Conservation (phyloP, 2,797 vertebrate genomes). For the Rachycentron canadum region DNA sequence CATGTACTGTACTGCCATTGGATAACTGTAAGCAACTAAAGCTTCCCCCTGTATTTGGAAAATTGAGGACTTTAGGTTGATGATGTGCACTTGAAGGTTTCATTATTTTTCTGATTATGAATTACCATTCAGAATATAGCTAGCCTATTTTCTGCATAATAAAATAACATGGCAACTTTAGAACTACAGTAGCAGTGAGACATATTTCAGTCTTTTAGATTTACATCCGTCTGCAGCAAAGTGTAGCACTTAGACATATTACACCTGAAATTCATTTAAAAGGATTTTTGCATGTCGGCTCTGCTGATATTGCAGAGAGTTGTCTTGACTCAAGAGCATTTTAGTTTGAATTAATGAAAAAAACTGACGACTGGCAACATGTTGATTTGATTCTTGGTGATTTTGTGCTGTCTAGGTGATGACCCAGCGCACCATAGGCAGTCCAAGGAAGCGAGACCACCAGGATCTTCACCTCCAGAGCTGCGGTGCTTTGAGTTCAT, state of each 20-base stretch:
- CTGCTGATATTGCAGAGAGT: not conserved
- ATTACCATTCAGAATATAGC: not conserved
- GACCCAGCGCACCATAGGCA: conserved; percentile 79
- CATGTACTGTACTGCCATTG: not conserved
- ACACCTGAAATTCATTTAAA: not conserved
- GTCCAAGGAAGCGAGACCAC: conserved; percentile 83
- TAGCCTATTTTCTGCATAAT: not conserved
- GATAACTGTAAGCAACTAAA: not conserved
- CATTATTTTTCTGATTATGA: not conserved
- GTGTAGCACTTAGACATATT: not conserved
- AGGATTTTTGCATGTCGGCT: not conserved
- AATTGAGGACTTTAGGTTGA: not conserved
- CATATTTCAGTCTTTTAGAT: not conserved
- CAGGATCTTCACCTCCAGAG: conserved; percentile 92
- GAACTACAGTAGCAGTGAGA: not conserved
- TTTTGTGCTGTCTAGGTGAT: conserved; percentile 83
- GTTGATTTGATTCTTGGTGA: conserved; percentile 13
- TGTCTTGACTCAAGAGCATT: not conserved
- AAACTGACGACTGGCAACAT: not conserved
- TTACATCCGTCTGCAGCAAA: not conserved
- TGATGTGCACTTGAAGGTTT: not conserved
- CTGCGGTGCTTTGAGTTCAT: conserved; percentile 89
- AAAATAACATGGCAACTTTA: not conserved
- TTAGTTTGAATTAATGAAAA: not conserved
- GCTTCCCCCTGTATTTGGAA: too few species aligned